These are phyloP conservation scores for Petroica traversi DNA, from an alignment of 2,113 vertebrate genomes.

Conservation along the genomic window DNA sequence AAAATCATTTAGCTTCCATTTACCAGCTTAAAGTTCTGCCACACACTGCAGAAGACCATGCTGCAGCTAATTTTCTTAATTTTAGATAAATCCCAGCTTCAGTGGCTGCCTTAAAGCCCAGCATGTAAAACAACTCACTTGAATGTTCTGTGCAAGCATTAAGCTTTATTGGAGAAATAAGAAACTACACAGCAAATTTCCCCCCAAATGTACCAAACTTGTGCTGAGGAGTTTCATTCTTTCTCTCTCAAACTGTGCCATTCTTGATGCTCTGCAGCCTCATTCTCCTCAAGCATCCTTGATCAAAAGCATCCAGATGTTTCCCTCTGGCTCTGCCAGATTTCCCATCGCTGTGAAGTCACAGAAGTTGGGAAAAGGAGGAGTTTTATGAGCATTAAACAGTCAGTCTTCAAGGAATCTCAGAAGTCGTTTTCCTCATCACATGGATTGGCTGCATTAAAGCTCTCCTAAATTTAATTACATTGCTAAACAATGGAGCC, in stretches of 20 bases:
- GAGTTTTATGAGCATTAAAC: background rate
- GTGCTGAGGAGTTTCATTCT: background rate
- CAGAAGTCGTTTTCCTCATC: background rate
- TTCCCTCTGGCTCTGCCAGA: background rate
- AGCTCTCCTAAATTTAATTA: background rate
- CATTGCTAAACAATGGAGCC: background rate
- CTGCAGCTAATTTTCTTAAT: background rate
- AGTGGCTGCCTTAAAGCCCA: background rate
- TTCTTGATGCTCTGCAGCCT: background rate
- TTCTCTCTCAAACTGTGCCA: background rate
- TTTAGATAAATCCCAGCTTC: background rate
- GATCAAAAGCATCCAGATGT: constrained; percentile 27
- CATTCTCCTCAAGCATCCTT: background rate
- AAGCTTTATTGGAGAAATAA: background rate
- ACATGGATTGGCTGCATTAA: background rate
- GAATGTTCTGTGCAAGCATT: background rate
- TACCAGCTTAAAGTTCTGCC: background rate
- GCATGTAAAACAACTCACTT: background rate
- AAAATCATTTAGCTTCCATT: background rate
- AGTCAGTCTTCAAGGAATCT: background rate
- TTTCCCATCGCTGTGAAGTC: background rate
- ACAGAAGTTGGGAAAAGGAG: background rate
- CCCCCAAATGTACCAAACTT: background rate
- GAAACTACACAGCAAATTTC: background rate
- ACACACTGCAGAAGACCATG: background rate